Percentiles rank a stretch among this genome's conserved stretches.
Conservation (phyloP, 2,888 invertebrate genomes). For the Gastrophysa polygoni region DNA sequence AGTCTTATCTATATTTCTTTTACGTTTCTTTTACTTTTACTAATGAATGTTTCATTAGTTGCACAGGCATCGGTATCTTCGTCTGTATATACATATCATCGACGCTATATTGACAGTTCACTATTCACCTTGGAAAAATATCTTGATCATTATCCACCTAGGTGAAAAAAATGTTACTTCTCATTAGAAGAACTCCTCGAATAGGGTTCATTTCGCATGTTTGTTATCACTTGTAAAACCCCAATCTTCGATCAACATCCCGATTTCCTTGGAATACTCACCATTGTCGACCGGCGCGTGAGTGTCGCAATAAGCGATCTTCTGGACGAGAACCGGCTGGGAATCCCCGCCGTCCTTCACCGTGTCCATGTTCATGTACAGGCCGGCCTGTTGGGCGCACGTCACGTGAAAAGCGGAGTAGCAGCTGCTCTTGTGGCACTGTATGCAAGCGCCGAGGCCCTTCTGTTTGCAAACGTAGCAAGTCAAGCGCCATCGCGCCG, state of each 20-base stretch:
- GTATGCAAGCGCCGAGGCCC: conserved; percentile 95
- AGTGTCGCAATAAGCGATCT: conserved; percentile 94
- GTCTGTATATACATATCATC: too few relatives aligned
- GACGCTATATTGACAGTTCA: too few relatives aligned
- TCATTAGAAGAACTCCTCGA: too few relatives aligned
- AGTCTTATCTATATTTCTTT: too few relatives aligned
- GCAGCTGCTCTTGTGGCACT: conserved; percentile 95
- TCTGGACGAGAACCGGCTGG: conserved; percentile 85
- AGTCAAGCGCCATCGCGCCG: conserved; percentile 93
- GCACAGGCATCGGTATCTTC: too few relatives aligned
- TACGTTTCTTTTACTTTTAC: too few relatives aligned
- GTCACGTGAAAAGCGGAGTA: conserved; percentile 99
- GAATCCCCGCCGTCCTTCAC: conserved; percentile 64
- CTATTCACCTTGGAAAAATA: too few relatives aligned
- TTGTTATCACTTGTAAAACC: too few relatives aligned
- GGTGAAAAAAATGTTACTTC: too few relatives aligned
- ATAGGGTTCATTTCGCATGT: too few relatives aligned
- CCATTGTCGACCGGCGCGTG: conserved; percentile 79
- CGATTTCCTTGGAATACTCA: conserved; percentile 22
- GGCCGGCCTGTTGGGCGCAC: conserved; percentile 94
- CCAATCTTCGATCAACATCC: neutral
- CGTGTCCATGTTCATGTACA: conserved; percentile 97
- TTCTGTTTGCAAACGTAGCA: conserved; percentile 97
- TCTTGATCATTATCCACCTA: too few relatives aligned
- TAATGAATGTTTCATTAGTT: too few relatives aligned